Percentiles rank a stretch among this genome's conserved stretches.
Evolutionary conservation across 2,888 invertebrate genomes (phyloP).

Genomic region (Ganaspis brasiliensis): DNA sequence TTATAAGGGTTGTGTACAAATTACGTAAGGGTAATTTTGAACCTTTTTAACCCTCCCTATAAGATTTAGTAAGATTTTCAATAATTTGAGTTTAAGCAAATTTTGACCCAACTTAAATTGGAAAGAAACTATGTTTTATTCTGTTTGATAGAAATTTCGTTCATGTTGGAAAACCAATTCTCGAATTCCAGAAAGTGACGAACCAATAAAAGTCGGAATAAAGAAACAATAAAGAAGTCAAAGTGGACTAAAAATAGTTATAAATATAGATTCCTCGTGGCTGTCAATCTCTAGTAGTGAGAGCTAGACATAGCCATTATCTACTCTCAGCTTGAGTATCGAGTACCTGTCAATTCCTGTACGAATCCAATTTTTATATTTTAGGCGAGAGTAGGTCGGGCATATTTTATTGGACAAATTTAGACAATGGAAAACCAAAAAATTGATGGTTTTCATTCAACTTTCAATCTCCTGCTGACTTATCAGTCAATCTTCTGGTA

Average conservation of each 20-base stretch:
- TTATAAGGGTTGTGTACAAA: no score
- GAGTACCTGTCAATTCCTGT: conserved; percentile 72
- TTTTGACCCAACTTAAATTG: no score
- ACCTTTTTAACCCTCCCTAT: no score
- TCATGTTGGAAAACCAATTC: no score
- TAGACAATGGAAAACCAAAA: conserved; percentile 47
- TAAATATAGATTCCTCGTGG: conserved; percentile 57
- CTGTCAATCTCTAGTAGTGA: conserved; percentile 60
- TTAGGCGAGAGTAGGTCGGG: conserved; percentile 60
- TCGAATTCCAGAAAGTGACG: neutral
- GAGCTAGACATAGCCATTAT: conserved; percentile 63
- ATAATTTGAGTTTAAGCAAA: no score
- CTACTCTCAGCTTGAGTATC: conserved; percentile 68
- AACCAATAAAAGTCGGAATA: conserved; percentile 11
- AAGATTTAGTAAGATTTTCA: no score
- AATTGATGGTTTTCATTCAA: conserved; percentile 24
- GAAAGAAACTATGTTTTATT: no score
- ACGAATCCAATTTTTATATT: conserved; percentile 70
- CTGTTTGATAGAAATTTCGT: no score
- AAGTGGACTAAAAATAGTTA: conserved; percentile 56
- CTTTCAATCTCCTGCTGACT: neutral
- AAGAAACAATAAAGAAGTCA: conserved; percentile 3
- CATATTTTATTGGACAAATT: conserved; percentile 57
- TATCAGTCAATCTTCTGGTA: no score
- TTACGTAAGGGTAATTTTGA: no score